A percentile compares a stretch with the other conserved stretches of the same genome.
phyloP scores from a whole-genome alignment of 2,113 vertebrate species.

The Cettia cetti region DNA sequence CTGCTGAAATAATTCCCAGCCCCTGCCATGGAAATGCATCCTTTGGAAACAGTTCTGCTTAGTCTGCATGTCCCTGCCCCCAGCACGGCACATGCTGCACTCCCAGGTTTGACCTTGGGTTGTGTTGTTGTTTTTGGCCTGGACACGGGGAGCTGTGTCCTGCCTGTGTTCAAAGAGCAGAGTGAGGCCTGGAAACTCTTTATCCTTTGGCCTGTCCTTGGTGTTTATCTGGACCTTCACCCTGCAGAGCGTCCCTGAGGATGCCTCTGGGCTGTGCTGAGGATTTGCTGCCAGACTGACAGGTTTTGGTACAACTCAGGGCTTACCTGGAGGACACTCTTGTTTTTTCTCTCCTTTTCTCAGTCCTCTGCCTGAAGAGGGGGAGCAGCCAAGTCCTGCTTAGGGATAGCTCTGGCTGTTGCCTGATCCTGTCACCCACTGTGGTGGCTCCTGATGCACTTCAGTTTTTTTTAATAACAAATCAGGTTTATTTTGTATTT shows the following conservation, averaged over 20 bases:
- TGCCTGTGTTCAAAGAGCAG: neutral
- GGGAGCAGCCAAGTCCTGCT: neutral
- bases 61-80: neutral
- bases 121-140: neutral
- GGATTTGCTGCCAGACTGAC: neutral
- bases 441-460: neutral
- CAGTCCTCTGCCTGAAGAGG: neutral
- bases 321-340: neutral
- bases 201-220: neutral
- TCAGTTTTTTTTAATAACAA: neutral
- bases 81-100: accelerated
- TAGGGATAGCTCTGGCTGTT: neutral
- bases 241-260: neutral
- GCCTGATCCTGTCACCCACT: neutral
- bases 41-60: neutral
- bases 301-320: neutral
- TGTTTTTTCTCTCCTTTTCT: neutral
- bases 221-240: neutral
- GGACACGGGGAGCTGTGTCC: accelerated
- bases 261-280: neutral
- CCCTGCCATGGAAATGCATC: neutral
- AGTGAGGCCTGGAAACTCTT: neutral
- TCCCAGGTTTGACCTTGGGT: neutral
- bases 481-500: neutral
- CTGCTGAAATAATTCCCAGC: neutral